Evolutionary conservation across 2,113 vertebrate species (phyloP), one percentile per base, ranked within the genome.

Genomic region (Parus major): DNA sequence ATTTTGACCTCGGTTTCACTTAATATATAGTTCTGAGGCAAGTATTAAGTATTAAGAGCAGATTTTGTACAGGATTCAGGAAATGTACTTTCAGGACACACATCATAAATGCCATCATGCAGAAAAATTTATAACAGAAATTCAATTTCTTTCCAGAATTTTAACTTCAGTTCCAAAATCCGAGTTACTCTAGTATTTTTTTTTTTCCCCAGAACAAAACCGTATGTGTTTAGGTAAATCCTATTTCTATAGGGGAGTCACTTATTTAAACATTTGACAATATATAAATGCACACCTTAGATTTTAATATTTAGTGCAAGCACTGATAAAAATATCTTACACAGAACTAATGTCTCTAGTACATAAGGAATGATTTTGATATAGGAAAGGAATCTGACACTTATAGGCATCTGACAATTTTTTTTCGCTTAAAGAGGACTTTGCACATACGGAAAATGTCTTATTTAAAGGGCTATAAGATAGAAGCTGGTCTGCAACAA

Each of bases 31-130:
- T 57, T 79, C 56, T 71, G 29, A 28, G 7, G 6, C 5, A 59
- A 50, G 2, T 36, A 36, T 59, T 53, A 78, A 57, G 12, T 17
- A 31, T 0, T 8, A 61, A 79, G 11, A 69, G 41, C 9, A 53
- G 4, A 7, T 68, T 84, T 63, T 76, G 16, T 15, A 36, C 4
- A 7, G 10, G 18, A 68, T 64, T 57, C 44, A 68, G 39, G 42
- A 75, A 42, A 11, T 22, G 14, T 13, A 7, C 17, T 50, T 68
- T 61, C 9, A 79, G 17, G 20, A 71, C 12, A 42, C 5, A 5
- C 2, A 25, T 41, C 28, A 71, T 55, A 41, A 7, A 47, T 42
- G 6, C 68, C 0, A 3, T 7, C 6, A 19, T 36, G 17, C 1
- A 6, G 28, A 84, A 0, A 60, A 28, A 84, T n/a, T 77, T 10